Conservation (phyloP, 2,113 vertebrate species). For the Egretta garzetta region DNA sequence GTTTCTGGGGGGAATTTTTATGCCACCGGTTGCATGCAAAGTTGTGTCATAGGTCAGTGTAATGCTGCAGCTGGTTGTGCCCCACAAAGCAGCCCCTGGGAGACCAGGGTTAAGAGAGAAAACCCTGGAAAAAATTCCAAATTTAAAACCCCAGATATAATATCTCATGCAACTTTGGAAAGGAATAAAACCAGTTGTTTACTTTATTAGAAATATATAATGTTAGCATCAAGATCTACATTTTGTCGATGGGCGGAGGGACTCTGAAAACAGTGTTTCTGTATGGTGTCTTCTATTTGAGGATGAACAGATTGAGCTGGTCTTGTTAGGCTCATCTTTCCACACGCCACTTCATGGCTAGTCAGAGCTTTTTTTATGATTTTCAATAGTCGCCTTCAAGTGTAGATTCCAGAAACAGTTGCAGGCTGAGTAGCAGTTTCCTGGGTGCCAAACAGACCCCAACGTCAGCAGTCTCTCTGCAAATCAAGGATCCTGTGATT, state of each 20-base stretch:
- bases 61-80: not conserved
- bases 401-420: not conserved
- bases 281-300: not conserved
- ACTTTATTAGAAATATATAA: not conserved
- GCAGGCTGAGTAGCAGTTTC: not conserved
- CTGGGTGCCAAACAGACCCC: not conserved
- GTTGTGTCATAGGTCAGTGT: not conserved
- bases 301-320: constrained; percentile 26
- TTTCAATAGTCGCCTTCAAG: not conserved
- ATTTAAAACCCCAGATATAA: not conserved
- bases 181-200: not conserved
- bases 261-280: not conserved
- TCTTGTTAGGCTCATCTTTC: not conserved
- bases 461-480: not conserved
- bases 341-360: not conserved
- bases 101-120: not conserved
- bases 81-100: not conserved
- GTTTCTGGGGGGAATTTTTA: not conserved
- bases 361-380: not conserved
- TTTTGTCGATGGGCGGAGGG: not conserved
- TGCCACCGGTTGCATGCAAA: not conserved
- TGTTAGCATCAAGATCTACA: fast-evolving
- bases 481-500: not conserved
- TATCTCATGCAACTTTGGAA: not conserved
- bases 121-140: not conserved